Percentiles rank a stretch among this genome's conserved stretches.
Evolutionary conservation across 2,797 vertebrate genomes (phyloP).

Genomic region (Huso huso): DNA sequence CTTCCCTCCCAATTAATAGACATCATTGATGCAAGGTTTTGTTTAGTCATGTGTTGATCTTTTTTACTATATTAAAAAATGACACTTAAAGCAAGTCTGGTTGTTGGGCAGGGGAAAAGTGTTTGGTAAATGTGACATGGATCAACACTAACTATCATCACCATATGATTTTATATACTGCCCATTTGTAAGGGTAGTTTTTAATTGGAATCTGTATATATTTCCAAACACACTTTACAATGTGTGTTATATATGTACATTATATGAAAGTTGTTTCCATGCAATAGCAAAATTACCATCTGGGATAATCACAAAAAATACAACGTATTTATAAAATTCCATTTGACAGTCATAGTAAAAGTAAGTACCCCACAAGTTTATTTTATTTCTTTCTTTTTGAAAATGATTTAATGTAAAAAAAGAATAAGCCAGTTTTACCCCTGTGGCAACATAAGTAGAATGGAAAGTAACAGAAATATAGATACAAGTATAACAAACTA

Average conservation of each 20-base stretch:
- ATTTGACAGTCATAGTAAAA: constrained; percentile 55
- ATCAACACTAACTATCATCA: constrained; percentile 40
- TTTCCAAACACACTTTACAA: constrained; percentile 31
- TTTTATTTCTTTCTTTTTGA: constrained; percentile 14
- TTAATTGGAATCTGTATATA: constrained; percentile 21
- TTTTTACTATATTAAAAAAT: constrained; percentile 12
- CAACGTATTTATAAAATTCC: constrained; percentile 52
- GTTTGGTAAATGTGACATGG: constrained; percentile 30
- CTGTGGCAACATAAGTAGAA: too few species aligned
- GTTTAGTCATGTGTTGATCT: not conserved
- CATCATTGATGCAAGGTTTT: not conserved
- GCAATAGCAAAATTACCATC: constrained; percentile 15
- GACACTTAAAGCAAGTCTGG: constrained; percentile 31
- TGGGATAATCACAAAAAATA: constrained; percentile 18
- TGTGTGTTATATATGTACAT: constrained; percentile 31
- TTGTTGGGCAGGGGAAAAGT: constrained; percentile 20
- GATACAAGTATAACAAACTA: too few species aligned
- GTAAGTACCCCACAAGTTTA: not conserved
- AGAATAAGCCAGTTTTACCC: too few species aligned
- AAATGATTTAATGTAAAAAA: constrained; percentile 7
- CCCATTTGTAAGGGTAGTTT: constrained; percentile 34
- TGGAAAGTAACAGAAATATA: too few species aligned
- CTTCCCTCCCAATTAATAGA: not conserved
- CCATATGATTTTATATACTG: constrained; percentile 37
- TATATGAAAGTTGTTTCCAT: constrained; percentile 26